Conservation (phyloP, 2,797 vertebrate species). For the Chelon labrosus region DNA sequence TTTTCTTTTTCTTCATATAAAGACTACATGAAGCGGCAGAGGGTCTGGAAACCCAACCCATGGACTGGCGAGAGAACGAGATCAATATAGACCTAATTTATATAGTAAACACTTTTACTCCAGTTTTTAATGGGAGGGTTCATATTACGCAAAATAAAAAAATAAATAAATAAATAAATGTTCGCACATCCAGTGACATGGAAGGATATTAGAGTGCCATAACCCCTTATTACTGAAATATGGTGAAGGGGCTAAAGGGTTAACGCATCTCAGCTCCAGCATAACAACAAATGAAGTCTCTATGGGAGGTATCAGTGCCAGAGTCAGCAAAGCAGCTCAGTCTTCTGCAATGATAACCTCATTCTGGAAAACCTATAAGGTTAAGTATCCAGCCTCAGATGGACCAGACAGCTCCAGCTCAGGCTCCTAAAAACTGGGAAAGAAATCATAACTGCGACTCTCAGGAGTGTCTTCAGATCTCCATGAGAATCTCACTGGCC, state of each 20-base stretch:
- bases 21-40: constrained; percentile 64
- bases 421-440: constrained; percentile 66
- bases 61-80: constrained; percentile 56
- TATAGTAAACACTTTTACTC: constrained; percentile 31
- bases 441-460: constrained; percentile 68
- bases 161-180: not conserved
- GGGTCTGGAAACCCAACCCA: constrained; percentile 67
- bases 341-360: constrained; percentile 75
- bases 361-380: constrained; percentile 81
- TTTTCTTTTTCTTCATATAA: constrained; percentile 70
- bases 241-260: constrained; percentile 63
- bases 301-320: constrained; percentile 80
- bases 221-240: constrained; percentile 26
- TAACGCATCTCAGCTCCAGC: constrained; percentile 75
- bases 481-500: constrained; percentile 51
- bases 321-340: constrained; percentile 78
- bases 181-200: not conserved
- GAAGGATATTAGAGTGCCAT: not conserved
- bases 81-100: constrained; percentile 55
- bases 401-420: constrained; percentile 60
- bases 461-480: constrained; percentile 71
- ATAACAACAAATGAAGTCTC: constrained; percentile 81
- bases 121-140: constrained; percentile 11
- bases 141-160: not conserved
- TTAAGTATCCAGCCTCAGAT: constrained; percentile 66